Evolutionary conservation across 2,113 vertebrate genomes (phyloP).

Genomic region (Scopus umbretta): DNA sequence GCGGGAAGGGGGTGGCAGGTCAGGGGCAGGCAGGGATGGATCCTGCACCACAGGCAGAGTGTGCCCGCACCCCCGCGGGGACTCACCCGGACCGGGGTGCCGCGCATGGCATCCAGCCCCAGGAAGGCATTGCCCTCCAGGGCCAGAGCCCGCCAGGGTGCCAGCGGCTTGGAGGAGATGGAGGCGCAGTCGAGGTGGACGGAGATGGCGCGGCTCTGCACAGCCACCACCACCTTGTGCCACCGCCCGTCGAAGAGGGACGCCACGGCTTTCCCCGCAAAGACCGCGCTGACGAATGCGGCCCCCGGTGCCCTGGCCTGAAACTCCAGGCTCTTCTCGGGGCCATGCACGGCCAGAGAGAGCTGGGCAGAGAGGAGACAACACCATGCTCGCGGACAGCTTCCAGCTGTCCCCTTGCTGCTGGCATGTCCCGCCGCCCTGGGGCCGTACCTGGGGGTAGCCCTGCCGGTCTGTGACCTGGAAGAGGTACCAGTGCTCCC

Average conservation of each 20-base stretch:
- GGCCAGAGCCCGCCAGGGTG: conserved; percentile 44
- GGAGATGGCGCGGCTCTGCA: conserved; percentile 72
- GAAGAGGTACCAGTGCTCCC: conserved; percentile 87
- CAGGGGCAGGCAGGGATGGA: neutral
- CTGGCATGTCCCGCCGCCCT: accelerated
- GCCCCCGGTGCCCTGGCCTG: conserved; percentile 60
- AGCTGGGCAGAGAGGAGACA: conserved; percentile 70
- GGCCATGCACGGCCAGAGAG: conserved; percentile 84
- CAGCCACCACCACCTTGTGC: conserved; percentile 88
- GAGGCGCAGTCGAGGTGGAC: conserved; percentile 87
- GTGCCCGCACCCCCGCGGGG: accelerated
- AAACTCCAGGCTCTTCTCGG: conserved; percentile 82
- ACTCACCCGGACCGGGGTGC: conserved; percentile 79
- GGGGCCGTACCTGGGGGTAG: conserved; percentile 84
- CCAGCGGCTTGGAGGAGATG: conserved; percentile 84
- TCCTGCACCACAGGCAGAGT: accelerated
- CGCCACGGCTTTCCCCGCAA: conserved; percentile 77
- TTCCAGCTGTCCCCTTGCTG: accelerated
- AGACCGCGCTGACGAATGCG: conserved; percentile 70
- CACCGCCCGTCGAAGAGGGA: conserved; percentile 86
- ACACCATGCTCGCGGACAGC: accelerated
- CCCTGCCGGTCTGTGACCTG: conserved; percentile 87
- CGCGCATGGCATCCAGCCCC: conserved; percentile 77
- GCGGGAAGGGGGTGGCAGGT: accelerated
- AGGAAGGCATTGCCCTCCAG: conserved; percentile 80